phyloP scores from a whole-genome alignment of 2,113 vertebrate species.

The Corapipo altera region DNA sequence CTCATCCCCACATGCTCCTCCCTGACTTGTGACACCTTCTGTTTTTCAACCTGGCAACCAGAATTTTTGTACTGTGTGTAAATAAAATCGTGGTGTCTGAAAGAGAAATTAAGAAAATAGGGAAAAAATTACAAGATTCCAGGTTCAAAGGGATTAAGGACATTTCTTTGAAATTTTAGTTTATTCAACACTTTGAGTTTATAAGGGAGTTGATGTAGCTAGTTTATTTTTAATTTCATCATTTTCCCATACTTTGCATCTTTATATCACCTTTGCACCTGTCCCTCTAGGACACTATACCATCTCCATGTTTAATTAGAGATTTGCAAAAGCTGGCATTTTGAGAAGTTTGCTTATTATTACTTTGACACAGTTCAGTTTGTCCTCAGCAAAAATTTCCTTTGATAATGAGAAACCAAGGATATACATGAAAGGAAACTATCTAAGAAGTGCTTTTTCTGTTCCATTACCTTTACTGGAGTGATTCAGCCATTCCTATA shows the following conservation, averaged over 20 bases:
- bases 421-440: neutral
- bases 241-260: neutral
- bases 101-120: neutral
- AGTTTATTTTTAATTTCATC: neutral
- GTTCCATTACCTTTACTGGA: neutral
- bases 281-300: neutral
- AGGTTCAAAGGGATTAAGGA: neutral
- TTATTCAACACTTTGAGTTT: neutral
- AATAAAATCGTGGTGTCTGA: neutral
- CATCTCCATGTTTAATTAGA: neutral
- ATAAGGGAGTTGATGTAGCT: neutral
- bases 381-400: neutral
- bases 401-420: neutral
- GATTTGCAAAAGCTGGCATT: neutral
- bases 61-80: neutral
- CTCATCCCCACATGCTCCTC: neutral
- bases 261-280: neutral
- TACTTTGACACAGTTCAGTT: neutral
- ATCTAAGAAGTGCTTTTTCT: neutral
- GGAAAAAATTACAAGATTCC: neutral
- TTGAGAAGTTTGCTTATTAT: neutral
- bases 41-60: neutral
- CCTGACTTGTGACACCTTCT: neutral
- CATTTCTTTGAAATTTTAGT: neutral
- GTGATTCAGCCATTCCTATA: neutral